phyloP scores from a whole-genome alignment of 2,888 invertebrate genomes.

The Scaptomyza reducta region DNA sequence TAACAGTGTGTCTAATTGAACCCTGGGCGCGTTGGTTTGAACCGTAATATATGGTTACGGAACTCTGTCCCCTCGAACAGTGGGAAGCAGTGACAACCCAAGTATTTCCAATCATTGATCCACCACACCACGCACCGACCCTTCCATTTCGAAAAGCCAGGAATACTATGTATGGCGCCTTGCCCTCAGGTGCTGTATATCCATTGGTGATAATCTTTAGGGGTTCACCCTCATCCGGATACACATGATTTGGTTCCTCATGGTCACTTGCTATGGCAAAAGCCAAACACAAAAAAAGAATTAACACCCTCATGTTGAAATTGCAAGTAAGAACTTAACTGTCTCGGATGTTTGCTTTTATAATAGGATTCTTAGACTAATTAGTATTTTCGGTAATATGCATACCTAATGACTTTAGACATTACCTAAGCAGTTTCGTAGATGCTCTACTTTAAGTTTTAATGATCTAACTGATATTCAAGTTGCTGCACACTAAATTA shows the following conservation, averaged over 20 bases:
- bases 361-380: background rate
- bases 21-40: constrained; percentile 55
- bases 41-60: constrained; percentile 67
- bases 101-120: constrained; percentile 41
- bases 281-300: constrained; percentile 6
- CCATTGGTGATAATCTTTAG: constrained; percentile 60
- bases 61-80: constrained; percentile 19
- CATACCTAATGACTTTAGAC: too few species aligned
- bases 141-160: constrained; percentile 25
- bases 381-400: background rate
- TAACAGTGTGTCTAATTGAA: constrained; percentile 43
- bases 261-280: constrained; percentile 3
- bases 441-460: too few species aligned
- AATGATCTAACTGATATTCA: too few species aligned
- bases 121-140: constrained; percentile 31
- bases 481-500: too few species aligned
- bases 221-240: background rate
- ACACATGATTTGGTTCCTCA: background rate
- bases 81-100: constrained; percentile 46
- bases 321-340: background rate
- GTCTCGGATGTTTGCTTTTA: background rate
- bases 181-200: constrained; percentile 38
- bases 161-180: constrained; percentile 64
- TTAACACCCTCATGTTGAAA: constrained; percentile 1
- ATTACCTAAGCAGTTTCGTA: too few species aligned